Conservation (phyloP, 2,888 invertebrate species). For the Amphipyra berbera region DNA sequence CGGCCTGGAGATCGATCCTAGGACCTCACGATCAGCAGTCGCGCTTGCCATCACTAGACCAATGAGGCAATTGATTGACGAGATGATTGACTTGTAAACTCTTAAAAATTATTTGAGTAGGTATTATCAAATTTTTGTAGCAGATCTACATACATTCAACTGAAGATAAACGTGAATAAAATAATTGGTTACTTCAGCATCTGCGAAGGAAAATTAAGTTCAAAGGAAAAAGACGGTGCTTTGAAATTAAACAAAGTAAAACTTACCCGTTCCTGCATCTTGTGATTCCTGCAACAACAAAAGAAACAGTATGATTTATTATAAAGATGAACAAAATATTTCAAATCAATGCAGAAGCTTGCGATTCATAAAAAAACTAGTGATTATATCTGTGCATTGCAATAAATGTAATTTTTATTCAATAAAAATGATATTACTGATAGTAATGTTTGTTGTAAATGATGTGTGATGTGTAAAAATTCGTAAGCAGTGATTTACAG, state of each 20-base stretch:
- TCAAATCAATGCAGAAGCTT: conserved; percentile 66
- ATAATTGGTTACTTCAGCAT: background rate
- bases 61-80: no score
- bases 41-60: no score
- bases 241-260: conserved; percentile 8
- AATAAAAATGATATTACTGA: background rate
- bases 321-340: conserved; percentile 18
- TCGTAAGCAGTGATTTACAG: no score
- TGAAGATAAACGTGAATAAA: background rate
- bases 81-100: no score
- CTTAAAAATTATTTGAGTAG: no score
- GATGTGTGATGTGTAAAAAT: no score
- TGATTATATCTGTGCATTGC: conserved; percentile 27
- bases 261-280: conserved; percentile 81
- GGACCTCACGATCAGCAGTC: no score
- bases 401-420: background rate
- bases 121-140: no score
- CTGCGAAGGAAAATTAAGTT: background rate
- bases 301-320: conserved; percentile 39
- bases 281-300: conserved; percentile 84
- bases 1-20: no score
- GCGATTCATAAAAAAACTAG: conserved; percentile 67
- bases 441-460: background rate
- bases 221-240: background rate
- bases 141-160: background rate